Percentiles rank a stretch among this genome's conserved stretches.
Evolutionary conservation across 1,140 invertebrate genomes (phyloP).

Genomic region (Delia radicum): DNA sequence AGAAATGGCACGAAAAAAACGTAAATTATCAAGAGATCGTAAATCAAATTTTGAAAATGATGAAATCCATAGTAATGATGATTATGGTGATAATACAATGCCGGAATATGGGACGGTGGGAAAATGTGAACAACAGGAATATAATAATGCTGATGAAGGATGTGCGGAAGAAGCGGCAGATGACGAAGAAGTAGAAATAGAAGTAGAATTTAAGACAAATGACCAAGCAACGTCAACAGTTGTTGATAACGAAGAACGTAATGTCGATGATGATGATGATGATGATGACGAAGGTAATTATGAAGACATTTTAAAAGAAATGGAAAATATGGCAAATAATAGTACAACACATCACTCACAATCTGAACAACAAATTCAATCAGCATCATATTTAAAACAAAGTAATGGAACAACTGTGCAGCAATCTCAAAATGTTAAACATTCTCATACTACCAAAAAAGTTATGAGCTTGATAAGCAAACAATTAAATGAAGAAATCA

Average conservation of each 20-base stretch:
- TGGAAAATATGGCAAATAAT: neutral
- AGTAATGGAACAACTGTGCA: no score
- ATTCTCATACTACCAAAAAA: no score
- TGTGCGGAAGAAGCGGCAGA: no score
- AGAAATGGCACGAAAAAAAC: neutral
- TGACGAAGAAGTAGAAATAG: no score
- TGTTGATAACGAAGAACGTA: neutral
- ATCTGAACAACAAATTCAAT: neutral
- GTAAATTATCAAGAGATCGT: neutral
- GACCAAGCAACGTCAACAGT: neutral
- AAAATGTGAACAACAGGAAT: no score
- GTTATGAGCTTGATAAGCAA: neutral
- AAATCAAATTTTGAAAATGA: neutral
- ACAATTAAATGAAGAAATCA: neutral
- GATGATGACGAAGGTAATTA: neutral
- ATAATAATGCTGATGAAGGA: neutral
- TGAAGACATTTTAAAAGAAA: slow-evolving; percentile 12
- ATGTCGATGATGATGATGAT: neutral
- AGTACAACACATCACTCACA: no score
- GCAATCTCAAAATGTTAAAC: no score
- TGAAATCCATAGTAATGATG: neutral
- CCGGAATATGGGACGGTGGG: no score
- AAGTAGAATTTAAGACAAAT: no score
- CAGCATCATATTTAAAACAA: neutral
- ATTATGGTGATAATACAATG: neutral